A percentile compares a stretch with the other conserved stretches of the same genome.
Evolutionary conservation across 2,797 vertebrate genomes (phyloP).

Genomic region (Peromyscus attwateri): DNA sequence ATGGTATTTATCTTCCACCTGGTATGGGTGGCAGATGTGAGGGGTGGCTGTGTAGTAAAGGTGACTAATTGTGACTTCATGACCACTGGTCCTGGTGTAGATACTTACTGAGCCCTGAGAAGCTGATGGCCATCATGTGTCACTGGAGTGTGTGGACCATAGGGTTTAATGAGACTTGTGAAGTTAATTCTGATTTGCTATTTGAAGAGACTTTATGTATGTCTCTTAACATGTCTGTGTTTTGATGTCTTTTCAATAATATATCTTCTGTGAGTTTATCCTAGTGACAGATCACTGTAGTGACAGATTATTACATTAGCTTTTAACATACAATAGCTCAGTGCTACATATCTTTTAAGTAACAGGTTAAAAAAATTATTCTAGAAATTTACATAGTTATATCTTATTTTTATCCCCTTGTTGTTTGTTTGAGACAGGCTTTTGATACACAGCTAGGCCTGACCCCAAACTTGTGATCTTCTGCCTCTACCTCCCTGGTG

Average conservation of each 20-base stretch:
- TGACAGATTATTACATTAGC: neutral
- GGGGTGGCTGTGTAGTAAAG: neutral
- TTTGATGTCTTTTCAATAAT: constrained; percentile 56
- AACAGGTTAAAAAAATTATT: neutral
- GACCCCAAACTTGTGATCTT: neutral
- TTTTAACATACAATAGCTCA: neutral
- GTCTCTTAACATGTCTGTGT: constrained; percentile 1
- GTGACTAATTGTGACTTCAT: neutral
- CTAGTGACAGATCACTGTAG: neutral
- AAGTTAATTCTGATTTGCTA: constrained; percentile 5
- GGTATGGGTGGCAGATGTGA: neutral
- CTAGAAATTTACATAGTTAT: constrained; percentile 1
- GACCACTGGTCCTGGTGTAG: neutral
- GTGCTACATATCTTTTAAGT: neutral
- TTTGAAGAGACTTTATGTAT: constrained; percentile 18
- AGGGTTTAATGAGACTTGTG: constrained; percentile 29
- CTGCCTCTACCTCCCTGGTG: neutral
- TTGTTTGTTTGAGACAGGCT: neutral
- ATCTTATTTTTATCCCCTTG: constrained; percentile 23
- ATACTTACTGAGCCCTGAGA: neutral
- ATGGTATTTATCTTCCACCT: neutral
- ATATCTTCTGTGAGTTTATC: constrained; percentile 4
- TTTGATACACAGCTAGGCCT: neutral
- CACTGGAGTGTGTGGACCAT: neutral
- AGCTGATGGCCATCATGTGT: neutral